Conservation (phyloP, 2,113 vertebrate genomes). For the Centropus unirufus region DNA sequence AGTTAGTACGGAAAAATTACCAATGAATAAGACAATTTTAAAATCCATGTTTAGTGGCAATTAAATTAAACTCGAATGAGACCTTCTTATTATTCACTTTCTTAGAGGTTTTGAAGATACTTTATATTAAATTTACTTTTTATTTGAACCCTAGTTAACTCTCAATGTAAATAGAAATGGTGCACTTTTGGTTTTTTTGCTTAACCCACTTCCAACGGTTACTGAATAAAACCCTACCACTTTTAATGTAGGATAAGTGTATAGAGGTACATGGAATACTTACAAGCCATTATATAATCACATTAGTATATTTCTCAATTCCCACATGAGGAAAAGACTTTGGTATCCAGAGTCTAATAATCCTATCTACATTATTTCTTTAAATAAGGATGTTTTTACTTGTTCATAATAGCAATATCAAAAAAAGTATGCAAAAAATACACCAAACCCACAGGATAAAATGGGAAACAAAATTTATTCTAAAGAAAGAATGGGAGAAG, state of each 20-base stretch:
- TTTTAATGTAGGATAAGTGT: neutral
- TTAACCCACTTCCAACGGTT: neutral
- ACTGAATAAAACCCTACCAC: neutral
- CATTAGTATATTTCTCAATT: neutral
- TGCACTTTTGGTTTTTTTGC: neutral
- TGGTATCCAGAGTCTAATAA: neutral
- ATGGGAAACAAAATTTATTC: neutral
- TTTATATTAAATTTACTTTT: neutral
- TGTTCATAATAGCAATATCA: neutral
- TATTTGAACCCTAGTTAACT: neutral
- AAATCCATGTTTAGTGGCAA: neutral
- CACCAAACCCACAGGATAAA: neutral
- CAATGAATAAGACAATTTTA: neutral
- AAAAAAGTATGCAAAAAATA: neutral
- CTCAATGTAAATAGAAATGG: neutral
- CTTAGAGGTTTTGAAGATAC: neutral
- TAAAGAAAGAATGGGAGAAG: neutral
- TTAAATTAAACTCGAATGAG: neutral
- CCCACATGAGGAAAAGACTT: neutral
- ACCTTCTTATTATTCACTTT: neutral
- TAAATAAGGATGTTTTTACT: neutral
- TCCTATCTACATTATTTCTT: neutral
- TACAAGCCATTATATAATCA: neutral
- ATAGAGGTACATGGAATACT: neutral
- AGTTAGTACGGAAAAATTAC: neutral